phyloP scores from a whole-genome alignment of 2,113 vertebrate genomes.

The Oreochromis aureus region DNA sequence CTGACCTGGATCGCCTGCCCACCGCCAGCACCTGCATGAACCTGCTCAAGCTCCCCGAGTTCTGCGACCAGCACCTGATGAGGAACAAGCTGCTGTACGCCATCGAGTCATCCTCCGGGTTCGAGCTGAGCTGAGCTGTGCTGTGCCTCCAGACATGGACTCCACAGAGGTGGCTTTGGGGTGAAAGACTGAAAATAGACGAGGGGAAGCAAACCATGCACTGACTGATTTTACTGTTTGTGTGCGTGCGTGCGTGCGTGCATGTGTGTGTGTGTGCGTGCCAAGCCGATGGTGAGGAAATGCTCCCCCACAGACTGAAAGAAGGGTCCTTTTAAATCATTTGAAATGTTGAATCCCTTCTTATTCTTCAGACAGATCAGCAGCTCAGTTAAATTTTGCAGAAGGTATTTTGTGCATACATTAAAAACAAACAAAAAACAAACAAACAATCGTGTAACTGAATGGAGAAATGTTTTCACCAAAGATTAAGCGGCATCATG shows the following conservation, averaged over 20 bases:
- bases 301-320: neutral
- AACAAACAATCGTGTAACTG: neutral
- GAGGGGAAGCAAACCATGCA: slow-evolving; percentile 38
- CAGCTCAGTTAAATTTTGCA: neutral
- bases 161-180: neutral
- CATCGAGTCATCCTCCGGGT: slow-evolving; percentile 95
- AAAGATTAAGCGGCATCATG: slow-evolving; percentile 80
- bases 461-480: slow-evolving; percentile 69
- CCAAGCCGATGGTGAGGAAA: neutral
- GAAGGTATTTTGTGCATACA: neutral
- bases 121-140: slow-evolving; percentile 98
- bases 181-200: neutral
- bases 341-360: slow-evolving; percentile 23
- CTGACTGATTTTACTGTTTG: slow-evolving; percentile 39
- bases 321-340: slow-evolving; percentile 46
- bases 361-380: slow-evolving; percentile 1
- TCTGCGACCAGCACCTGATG: slow-evolving; percentile 88
- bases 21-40: slow-evolving; percentile 99
- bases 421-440: neutral
- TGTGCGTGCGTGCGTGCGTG: neutral
- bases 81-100: slow-evolving; percentile 95
- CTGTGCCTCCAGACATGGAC: neutral
- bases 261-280: neutral
- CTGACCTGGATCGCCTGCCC: slow-evolving; percentile 89
- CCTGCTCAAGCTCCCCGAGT: slow-evolving; percentile 96